Conservation (phyloP, 2,888 invertebrate genomes). For the Tenodera sinensis region DNA sequence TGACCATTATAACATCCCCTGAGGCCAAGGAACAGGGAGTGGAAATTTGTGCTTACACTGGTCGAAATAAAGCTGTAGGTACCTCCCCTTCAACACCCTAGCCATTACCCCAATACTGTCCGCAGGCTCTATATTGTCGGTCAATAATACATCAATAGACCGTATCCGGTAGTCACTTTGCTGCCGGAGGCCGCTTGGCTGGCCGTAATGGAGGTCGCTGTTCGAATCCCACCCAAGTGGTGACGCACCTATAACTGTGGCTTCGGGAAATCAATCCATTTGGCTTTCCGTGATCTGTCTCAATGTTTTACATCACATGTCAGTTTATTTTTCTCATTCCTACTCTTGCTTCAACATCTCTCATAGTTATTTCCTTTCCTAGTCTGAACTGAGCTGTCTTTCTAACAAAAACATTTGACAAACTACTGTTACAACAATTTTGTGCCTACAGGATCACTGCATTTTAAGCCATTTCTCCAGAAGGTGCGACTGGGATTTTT, state of each 20-base stretch:
- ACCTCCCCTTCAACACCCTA: background rate
- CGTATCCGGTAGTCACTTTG: background rate
- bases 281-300: no score
- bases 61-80: background rate
- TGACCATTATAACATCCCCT: conserved; percentile 2
- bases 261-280: no score
- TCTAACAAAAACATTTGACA: no score
- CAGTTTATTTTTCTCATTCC: no score
- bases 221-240: background rate
- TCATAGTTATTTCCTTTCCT: no score
- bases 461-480: no score
- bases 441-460: no score
- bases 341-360: no score
- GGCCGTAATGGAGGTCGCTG: background rate
- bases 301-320: no score
- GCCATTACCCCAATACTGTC: background rate
- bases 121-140: background rate
- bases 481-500: no score
- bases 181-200: background rate
- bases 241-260: background rate
- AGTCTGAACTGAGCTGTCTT: no score
- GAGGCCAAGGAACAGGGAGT: background rate
- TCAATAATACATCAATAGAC: background rate
- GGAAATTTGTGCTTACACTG: background rate
- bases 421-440: no score